phyloP scores from a whole-genome alignment of 1,140 invertebrate genomes.

The Prorops nasuta region DNA sequence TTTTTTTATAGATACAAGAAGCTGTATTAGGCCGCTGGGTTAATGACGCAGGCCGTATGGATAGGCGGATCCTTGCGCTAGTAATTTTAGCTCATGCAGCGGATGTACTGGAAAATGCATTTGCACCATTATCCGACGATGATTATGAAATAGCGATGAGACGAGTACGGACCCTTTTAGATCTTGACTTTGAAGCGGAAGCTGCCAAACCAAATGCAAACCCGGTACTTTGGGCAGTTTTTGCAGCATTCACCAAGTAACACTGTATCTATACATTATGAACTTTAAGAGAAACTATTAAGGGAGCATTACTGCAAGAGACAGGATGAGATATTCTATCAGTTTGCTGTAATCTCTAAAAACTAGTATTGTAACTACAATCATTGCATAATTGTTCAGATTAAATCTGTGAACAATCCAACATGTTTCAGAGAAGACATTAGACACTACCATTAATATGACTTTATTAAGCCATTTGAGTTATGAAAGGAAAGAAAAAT shows the following conservation, averaged over 20 bases:
- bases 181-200: constrained; percentile 95
- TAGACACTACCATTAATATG: too few relatives aligned
- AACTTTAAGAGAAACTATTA: constrained; percentile 14
- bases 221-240: constrained; percentile 97
- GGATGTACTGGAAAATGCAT: constrained; percentile 99
- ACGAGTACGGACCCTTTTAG: constrained; percentile 90
- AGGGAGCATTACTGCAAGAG: too few relatives aligned
- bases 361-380: too few relatives aligned
- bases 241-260: constrained; percentile 97
- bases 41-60: constrained; percentile 97
- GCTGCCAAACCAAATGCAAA: constrained; percentile 81
- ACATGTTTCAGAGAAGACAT: too few relatives aligned
- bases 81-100: constrained; percentile 96
- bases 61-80: constrained; percentile 87
- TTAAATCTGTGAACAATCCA: too few relatives aligned
- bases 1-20: constrained; percentile 89
- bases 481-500: too few relatives aligned
- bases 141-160: constrained; percentile 99
- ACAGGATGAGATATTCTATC: too few relatives aligned
- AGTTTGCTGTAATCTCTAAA: too few relatives aligned
- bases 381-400: too few relatives aligned
- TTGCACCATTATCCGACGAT: constrained; percentile 95
- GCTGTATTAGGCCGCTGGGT: constrained; percentile 94
- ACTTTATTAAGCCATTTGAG: too few relatives aligned
- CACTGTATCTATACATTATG: constrained; percentile 22